phyloP scores from a whole-genome alignment of 1,140 invertebrate species.

The Epicauta chinensis region DNA sequence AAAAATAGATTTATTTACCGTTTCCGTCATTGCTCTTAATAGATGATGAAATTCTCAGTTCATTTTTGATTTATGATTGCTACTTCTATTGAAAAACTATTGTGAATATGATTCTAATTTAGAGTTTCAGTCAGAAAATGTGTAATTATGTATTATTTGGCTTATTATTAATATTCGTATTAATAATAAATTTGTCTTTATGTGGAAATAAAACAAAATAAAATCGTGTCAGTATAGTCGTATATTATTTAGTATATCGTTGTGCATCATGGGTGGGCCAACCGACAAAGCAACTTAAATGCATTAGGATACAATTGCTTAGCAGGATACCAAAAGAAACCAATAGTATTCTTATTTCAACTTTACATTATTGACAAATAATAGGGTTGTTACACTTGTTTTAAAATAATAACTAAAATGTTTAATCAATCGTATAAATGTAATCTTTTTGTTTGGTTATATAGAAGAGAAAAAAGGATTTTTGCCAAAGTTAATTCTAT shows the following conservation, averaged over 20 bases:
- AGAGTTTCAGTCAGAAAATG: no score
- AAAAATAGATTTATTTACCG: no score
- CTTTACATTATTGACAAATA: slow-evolving; percentile 29
- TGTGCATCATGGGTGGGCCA: slow-evolving; percentile 27
- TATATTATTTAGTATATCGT: slow-evolving; percentile 15
- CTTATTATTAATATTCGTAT: no score
- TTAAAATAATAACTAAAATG: slow-evolving; percentile 23
- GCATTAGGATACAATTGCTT: slow-evolving; percentile 34
- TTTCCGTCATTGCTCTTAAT: no score
- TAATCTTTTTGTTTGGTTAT: slow-evolving; percentile 13
- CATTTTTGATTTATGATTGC: no score
- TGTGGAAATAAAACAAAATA: slow-evolving; percentile 5
- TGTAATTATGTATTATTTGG: no score
- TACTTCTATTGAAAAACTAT: no score
- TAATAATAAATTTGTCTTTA: slow-evolving; percentile 2
- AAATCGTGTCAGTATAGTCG: slow-evolving; percentile 7
- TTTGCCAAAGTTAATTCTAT: slow-evolving; percentile 23
- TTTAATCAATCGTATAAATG: slow-evolving; percentile 29
- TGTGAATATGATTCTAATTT: no score
- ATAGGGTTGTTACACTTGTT: slow-evolving; percentile 32
- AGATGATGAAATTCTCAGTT: no score
- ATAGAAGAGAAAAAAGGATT: background rate
- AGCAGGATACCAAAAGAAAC: slow-evolving; percentile 25
- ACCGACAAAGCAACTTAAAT: slow-evolving; percentile 32
- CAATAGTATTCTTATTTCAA: slow-evolving; percentile 25